Percentiles rank a stretch among this genome's conserved stretches.
Conservation (phyloP, 2,113 vertebrate species). For the Petroica traversi region DNA sequence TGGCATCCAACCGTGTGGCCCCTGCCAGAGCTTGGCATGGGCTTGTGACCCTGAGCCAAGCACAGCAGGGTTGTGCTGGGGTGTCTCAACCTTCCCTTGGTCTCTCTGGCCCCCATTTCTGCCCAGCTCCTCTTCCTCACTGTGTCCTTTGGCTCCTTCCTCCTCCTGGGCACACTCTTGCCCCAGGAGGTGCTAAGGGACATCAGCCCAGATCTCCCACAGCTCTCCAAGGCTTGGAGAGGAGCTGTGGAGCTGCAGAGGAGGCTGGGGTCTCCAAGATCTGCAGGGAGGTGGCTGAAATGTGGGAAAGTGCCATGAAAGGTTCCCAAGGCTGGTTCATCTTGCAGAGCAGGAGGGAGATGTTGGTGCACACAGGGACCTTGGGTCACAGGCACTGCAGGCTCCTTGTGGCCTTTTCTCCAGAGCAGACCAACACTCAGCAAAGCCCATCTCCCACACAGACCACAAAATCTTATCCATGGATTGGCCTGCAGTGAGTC, state of each 20-base stretch:
- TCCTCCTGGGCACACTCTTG: neutral
- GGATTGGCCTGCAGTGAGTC: neutral
- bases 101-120: neutral
- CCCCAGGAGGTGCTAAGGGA: neutral
- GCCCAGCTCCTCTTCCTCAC: neutral
- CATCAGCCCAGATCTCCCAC: neutral
- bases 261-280: neutral
- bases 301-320: neutral
- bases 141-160: neutral
- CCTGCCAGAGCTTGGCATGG: neutral
- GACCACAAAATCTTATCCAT: neutral
- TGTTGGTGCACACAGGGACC: neutral
- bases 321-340: neutral
- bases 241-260: neutral
- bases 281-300: neutral
- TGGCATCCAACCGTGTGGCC: neutral
- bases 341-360: neutral
- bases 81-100: neutral
- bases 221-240: accelerated
- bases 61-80: accelerated
- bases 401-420: neutral
- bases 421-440: neutral
- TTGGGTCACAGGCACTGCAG: neutral
- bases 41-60: neutral
- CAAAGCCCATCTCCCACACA: neutral